These are phyloP conservation scores for Gadus macrocephalus DNA, from an alignment of 2,113 vertebrate genomes.

Conservation along the genomic window DNA sequence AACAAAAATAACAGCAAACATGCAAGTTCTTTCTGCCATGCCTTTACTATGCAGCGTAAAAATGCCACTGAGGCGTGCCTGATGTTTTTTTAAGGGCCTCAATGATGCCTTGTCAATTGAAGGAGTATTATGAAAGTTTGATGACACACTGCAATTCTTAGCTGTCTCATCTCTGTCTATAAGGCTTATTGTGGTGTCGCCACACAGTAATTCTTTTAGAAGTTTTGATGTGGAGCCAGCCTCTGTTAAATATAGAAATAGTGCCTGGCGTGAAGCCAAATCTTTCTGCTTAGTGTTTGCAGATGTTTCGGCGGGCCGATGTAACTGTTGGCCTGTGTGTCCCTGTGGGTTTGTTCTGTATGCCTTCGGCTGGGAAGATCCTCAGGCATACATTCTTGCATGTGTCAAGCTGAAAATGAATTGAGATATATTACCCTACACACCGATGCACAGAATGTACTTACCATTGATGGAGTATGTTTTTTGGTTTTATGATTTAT, in stretches of 20 bases:
- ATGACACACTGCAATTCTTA: not conserved
- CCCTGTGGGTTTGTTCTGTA: conserved; percentile 28
- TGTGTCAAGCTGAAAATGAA: too few species aligned
- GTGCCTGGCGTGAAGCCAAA: conserved; percentile 45
- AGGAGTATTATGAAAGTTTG: not conserved
- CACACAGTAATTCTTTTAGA: conserved; percentile 43
- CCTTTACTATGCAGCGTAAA: too few species aligned
- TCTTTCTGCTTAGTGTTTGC: conserved; percentile 54
- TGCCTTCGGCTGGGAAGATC: conserved; percentile 31
- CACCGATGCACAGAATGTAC: too few species aligned
- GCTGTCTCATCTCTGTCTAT: conserved; percentile 19
- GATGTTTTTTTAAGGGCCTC: too few species aligned
- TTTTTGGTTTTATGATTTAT: too few species aligned
- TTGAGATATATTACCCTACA: too few species aligned
- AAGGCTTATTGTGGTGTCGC: conserved; percentile 25
- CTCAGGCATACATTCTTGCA: not conserved
- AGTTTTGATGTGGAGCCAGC: conserved; percentile 36
- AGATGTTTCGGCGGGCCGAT: conserved; percentile 54
- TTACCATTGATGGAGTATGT: too few species aligned
- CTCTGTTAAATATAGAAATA: conserved; percentile 59
- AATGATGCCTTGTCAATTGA: too few species aligned
- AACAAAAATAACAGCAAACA: too few species aligned
- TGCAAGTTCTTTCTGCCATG: too few species aligned
- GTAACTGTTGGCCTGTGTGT: conserved; percentile 12
- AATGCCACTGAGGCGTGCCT: too few species aligned